phyloP scores from a whole-genome alignment of 1,140 invertebrate genomes.

The Mycetomoellerius zeteki region DNA sequence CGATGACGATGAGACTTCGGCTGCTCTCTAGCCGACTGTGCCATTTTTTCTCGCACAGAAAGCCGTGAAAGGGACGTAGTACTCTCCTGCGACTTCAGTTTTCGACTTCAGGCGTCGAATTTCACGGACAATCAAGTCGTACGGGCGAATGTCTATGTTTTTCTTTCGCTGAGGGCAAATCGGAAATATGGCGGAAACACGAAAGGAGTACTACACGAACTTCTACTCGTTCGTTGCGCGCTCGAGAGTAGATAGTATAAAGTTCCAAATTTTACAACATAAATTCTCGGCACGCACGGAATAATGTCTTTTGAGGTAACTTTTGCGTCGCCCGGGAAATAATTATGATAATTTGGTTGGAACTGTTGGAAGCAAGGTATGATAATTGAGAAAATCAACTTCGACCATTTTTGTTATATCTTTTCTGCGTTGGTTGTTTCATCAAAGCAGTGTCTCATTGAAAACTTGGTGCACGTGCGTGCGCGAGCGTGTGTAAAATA shows the following conservation, averaged over 20 bases:
- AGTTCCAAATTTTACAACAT: constrained; percentile 30
- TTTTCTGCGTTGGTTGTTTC: neutral
- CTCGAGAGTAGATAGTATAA: constrained; percentile 41
- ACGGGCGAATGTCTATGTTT: constrained; percentile 44
- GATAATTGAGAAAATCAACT: constrained; percentile 42
- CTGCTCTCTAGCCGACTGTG: neutral
- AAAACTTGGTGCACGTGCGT: neutral
- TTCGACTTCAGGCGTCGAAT: constrained; percentile 65
- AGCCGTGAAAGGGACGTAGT: neutral
- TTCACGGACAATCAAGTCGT: constrained; percentile 67
- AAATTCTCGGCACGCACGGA: constrained; percentile 42
- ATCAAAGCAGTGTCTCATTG: neutral
- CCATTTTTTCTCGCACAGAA: constrained; percentile 1
- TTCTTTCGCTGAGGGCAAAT: constrained; percentile 36
- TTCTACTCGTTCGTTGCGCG: constrained; percentile 1
- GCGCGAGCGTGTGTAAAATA: neutral
- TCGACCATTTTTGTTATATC: neutral
- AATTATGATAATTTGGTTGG: constrained; percentile 47
- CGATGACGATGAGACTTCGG: constrained; percentile 68
- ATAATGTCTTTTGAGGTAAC: constrained; percentile 18
- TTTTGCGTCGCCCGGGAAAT: constrained; percentile 37
- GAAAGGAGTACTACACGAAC: neutral
- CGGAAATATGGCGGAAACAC: constrained; percentile 9
- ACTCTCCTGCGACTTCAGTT: constrained; percentile 6
- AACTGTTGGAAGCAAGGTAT: neutral